Evolutionary conservation across 1,140 invertebrate species (phyloP), one percentile per base, ranked within the genome.

Genomic region (Bombus ignitus): DNA sequence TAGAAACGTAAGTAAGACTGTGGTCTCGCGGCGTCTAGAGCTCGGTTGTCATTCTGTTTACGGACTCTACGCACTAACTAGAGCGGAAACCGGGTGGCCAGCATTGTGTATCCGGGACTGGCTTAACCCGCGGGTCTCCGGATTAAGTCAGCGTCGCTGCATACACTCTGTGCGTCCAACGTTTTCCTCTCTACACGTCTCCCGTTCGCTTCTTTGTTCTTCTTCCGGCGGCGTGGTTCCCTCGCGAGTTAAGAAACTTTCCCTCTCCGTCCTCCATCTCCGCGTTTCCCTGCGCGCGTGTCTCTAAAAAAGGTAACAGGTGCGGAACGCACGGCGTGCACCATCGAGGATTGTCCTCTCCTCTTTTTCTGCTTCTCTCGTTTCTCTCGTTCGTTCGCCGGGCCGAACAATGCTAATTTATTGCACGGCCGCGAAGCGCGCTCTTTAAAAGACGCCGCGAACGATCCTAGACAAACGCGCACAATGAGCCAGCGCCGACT

Each of bases 251-350:
- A 74, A 84, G 83, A 62, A 62, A 74, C 66, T 32, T 62, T 35
- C 77, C 57, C 77, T 81, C 70, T 57, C 28, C 59, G 66, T 81
- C 28, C 72, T 42, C 57, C 57, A 35, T 59, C 42, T 9, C 73
- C 72, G 42, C 59, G 65, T 35, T 62, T 73, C 76, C 71, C 32
- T 44, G 4, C 53, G 57, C 22, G 65, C 42, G 74, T 73, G 74
- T 44, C 82, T 83, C 89, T 90, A 59, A 90, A 91, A 91, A 90
- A 91, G 90, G 88, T 90, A 91, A 90, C 90, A 91, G 90, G 90
- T 91, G 90, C 89, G 80, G 88, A 87, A 81, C 83, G 83, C 81
- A 53, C 47, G 75, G 32, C 75, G 53, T 32, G 72, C 74, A 81
- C 73, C 81, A 66, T 28, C 77, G 86, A 76, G 77, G 65, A 87